Evolutionary conservation across 2,888 invertebrate genomes (phyloP).

Genomic region (Drosophila robusta): DNA sequence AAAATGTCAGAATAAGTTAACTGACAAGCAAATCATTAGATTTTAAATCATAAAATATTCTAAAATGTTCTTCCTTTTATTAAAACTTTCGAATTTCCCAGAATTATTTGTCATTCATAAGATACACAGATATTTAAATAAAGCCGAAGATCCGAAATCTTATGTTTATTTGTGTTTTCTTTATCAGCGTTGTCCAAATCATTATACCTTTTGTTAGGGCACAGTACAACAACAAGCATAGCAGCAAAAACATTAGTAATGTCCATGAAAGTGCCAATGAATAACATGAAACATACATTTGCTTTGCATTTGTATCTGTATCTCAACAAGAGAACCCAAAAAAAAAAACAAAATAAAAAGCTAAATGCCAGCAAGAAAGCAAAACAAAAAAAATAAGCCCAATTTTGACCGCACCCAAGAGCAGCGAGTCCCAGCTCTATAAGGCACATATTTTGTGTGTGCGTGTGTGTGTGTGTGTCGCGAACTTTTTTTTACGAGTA

Average conservation of each 20-base stretch:
- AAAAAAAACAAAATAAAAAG: conserved; percentile 21
- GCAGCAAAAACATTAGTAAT: conserved; percentile 61
- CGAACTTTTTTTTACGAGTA: conserved; percentile 69
- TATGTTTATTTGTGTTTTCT: neutral
- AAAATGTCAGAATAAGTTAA: no score
- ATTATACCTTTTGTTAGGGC: conserved; percentile 32
- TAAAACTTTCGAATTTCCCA: no score
- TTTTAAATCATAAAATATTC: no score
- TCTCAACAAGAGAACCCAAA: conserved; percentile 40
- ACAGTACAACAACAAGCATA: conserved; percentile 10
- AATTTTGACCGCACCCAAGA: conserved; percentile 73
- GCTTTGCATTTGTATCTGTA: conserved; percentile 59
- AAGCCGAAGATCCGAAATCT: neutral
- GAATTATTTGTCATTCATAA: no score
- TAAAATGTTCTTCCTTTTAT: no score
- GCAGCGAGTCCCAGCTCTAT: conserved; percentile 29
- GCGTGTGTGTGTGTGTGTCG: conserved; percentile 36
- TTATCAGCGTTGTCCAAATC: conserved; percentile 6
- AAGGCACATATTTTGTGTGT: conserved; percentile 26
- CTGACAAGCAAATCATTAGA: no score
- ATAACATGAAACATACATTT: conserved; percentile 76
- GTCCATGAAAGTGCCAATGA: conserved; percentile 76
- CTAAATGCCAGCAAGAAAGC: conserved; percentile 35
- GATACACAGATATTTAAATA: no score
- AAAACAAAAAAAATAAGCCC: conserved; percentile 60